phyloP scores from a whole-genome alignment of 2,888 invertebrate species.

The Elegia similella region DNA sequence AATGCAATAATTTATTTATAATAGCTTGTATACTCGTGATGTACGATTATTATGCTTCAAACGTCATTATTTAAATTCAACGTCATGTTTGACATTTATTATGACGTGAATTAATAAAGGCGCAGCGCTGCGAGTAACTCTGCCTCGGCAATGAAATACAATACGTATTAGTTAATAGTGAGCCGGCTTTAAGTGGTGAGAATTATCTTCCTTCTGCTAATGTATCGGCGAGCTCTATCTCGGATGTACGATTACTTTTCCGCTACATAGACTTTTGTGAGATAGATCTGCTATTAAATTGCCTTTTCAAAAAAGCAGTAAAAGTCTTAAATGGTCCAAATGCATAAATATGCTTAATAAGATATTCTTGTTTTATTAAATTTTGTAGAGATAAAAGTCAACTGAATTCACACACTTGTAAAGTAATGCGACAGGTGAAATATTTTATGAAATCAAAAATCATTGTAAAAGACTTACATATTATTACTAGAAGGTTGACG shows the following conservation, averaged over 20 bases:
- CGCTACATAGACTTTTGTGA: neutral
- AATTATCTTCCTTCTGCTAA: constrained; percentile 4
- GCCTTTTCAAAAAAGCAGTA: no score
- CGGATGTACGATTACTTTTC: neutral
- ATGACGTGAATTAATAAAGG: neutral
- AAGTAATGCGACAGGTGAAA: no score
- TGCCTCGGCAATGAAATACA: constrained; percentile 1
- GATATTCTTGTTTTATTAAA: no score
- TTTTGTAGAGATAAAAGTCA: no score
- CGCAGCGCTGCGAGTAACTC: neutral
- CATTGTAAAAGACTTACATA: no score
- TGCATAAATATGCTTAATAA: no score
- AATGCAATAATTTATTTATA: neutral
- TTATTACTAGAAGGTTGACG: no score
- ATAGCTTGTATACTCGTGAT: constrained; percentile 3
- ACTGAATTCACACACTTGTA: no score
- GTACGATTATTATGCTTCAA: constrained; percentile 1
- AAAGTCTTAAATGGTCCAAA: no score
- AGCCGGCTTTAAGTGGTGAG: neutral
- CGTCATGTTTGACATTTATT: constrained; percentile 8
- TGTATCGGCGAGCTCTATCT: neutral
- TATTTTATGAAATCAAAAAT: no score
- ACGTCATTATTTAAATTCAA: neutral
- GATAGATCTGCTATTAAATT: neutral
- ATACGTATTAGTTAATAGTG: neutral